These are phyloP conservation scores for Trisateles emortualis DNA, from an alignment of 2,888 invertebrate species.

Conservation along the genomic window DNA sequence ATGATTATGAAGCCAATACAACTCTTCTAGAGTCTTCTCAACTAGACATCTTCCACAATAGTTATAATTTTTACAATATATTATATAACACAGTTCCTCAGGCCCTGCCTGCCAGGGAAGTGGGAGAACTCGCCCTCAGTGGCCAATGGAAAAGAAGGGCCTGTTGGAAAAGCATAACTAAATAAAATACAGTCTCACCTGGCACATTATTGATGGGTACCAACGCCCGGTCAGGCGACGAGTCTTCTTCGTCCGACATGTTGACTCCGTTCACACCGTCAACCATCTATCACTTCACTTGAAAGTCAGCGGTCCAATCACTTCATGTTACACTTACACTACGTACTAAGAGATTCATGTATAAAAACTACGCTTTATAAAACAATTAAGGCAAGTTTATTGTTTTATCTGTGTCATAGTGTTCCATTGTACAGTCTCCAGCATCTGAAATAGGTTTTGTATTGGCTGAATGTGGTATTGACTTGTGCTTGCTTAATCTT, in stretches of 20 bases:
- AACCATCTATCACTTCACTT: conserved; percentile 50
- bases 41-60: no score
- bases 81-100: no score
- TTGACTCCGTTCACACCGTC: conserved; percentile 52
- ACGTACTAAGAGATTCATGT: conserved; percentile 62
- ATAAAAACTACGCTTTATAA: conserved; percentile 57
- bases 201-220: conserved; percentile 78
- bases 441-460: conserved; percentile 39
- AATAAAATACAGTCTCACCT: conserved; percentile 56
- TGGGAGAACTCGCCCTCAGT: no score
- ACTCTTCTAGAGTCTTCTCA: no score
- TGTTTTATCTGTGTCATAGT: conserved; percentile 39
- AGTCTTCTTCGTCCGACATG: conserved; percentile 84
- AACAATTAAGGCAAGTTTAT: conserved; percentile 60
- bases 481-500: conserved; percentile 12
- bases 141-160: no score
- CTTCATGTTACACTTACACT: conserved; percentile 63
- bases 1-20: no score
- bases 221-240: conserved; percentile 77
- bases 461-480: conserved; percentile 16
- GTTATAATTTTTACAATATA: no score
- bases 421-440: conserved; percentile 39
- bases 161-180: no score
- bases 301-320: conserved; percentile 43
- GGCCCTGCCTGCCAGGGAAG: no score